These are phyloP conservation scores for Calliphora vomitoria DNA, from an alignment of 2,888 invertebrate genomes.

Conservation along the genomic window DNA sequence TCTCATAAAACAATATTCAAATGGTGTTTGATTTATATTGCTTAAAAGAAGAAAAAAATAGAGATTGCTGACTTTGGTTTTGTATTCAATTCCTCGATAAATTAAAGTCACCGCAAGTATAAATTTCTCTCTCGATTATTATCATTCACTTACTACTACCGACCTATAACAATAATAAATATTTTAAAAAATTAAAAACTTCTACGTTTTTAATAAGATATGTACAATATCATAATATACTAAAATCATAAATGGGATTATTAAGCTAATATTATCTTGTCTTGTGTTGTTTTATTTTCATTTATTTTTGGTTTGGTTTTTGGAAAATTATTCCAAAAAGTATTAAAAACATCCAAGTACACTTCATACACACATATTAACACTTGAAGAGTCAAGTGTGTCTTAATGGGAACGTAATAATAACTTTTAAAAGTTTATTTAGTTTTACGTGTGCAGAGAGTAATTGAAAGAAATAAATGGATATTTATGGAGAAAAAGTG, in stretches of 20 bases:
- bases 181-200: not conserved
- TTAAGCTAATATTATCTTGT: slow-evolving; percentile 45
- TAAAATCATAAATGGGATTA: slow-evolving; percentile 41
- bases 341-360: slow-evolving; percentile 3
- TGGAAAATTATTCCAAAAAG: not conserved
- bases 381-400: slow-evolving; percentile 1
- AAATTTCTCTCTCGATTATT: too few relatives aligned
- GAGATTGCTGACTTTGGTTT: too few relatives aligned
- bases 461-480: not conserved
- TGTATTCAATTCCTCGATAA: too few relatives aligned
- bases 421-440: not conserved
- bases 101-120: too few relatives aligned
- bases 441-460: not conserved
- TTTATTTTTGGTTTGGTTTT: not conserved
- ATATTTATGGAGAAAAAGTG: too few relatives aligned
- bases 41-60: too few relatives aligned
- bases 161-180: not conserved
- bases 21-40: too few relatives aligned
- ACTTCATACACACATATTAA: slow-evolving; percentile 40
- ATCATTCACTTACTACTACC: too few relatives aligned
- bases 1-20: too few relatives aligned
- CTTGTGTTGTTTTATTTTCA: not conserved
- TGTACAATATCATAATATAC: slow-evolving; percentile 6
- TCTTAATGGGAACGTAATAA: slow-evolving; percentile 12
- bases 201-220: slow-evolving; percentile 11